A percentile compares a stretch with the other conserved stretches of the same genome.
Conservation (phyloP, 2,888 invertebrate species). For the Limnephilus lunatus region DNA sequence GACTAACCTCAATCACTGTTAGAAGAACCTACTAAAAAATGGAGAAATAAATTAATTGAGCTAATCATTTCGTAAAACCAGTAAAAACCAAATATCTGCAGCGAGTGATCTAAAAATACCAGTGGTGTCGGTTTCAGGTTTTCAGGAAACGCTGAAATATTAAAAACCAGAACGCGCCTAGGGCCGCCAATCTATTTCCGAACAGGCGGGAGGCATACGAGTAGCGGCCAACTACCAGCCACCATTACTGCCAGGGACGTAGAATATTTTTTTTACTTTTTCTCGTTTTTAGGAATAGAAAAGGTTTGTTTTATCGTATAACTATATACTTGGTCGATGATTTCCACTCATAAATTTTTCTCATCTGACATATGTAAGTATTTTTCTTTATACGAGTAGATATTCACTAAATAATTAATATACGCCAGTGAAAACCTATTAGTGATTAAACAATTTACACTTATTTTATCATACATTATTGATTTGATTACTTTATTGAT, state of each 20-base stretch:
- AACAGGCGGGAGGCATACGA: not conserved
- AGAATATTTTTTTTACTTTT: not conserved
- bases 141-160: constrained; percentile 28
- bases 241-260: not conserved
- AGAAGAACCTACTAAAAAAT: not conserved
- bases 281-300: too few species aligned
- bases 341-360: too few species aligned
- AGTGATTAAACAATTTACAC: too few species aligned
- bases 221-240: not conserved
- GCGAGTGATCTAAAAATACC: not conserved
- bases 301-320: not conserved
- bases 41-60: not conserved
- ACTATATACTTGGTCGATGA: too few species aligned
- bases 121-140: constrained; percentile 13
- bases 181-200: constrained; percentile 12
- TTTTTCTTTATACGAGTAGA: too few species aligned
- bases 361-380: too few species aligned
- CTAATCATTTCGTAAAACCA: not conserved
- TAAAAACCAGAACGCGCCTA: constrained; percentile 26
- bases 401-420: too few species aligned
- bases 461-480: too few species aligned
- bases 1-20: not conserved
- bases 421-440: too few species aligned
- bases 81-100: not conserved
- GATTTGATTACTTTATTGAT: too few species aligned